phyloP scores from a whole-genome alignment of 1,140 invertebrate species.

The Trachymyrmex cornetzi region DNA sequence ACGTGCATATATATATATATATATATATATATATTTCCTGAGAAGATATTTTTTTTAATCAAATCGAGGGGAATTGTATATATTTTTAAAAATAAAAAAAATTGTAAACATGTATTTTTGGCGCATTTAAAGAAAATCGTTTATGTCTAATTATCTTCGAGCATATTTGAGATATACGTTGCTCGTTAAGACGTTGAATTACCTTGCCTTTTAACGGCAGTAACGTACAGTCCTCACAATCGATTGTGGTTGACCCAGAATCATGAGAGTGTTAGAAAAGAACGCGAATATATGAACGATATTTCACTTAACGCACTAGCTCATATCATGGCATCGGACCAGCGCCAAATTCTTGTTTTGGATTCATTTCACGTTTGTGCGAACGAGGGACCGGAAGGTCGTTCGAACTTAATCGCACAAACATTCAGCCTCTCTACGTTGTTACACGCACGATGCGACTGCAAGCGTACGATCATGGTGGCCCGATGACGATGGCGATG shows the following conservation, averaged over 20 bases:
- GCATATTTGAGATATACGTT: not conserved
- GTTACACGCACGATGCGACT: constrained; percentile 36
- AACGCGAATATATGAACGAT: constrained; percentile 54
- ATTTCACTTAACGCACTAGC: constrained; percentile 44
- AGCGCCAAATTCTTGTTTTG: constrained; percentile 19
- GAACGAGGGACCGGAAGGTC: constrained; percentile 13
- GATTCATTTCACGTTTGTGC: constrained; percentile 42
- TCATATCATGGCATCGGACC: not conserved
- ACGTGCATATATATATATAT: too few relatives aligned
- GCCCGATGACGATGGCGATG: constrained; percentile 20
- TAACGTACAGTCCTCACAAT: not conserved
- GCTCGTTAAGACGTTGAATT: not conserved
- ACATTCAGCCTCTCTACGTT: not conserved
- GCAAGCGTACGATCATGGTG: constrained; percentile 19
- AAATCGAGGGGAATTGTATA: not conserved
- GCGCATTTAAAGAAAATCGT: not conserved
- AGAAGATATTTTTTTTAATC: not conserved
- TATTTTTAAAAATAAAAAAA: not conserved
- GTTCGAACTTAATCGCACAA: constrained; percentile 39
- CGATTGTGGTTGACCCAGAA: constrained; percentile 61
- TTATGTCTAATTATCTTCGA: not conserved
- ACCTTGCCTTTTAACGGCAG: not conserved
- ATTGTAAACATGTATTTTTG: too few relatives aligned
- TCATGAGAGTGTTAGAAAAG: constrained; percentile 64
- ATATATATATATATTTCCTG: too few relatives aligned